phyloP scores from a whole-genome alignment of 2,113 vertebrate species.

The Chaetorhynchus papuensis region DNA sequence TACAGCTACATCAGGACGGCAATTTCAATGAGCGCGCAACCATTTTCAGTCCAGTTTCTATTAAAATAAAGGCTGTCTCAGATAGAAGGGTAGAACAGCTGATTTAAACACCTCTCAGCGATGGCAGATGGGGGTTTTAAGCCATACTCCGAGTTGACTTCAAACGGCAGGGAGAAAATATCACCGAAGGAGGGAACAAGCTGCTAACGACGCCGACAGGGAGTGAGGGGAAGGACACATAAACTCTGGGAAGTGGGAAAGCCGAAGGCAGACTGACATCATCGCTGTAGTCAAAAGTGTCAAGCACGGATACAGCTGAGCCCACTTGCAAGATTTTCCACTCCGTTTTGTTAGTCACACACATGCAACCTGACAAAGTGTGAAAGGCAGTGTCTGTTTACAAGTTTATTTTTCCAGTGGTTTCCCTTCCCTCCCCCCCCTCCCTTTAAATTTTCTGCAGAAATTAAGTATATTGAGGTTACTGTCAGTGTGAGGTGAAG shows the following conservation, averaged over 20 bases:
- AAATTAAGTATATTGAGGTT: not conserved
- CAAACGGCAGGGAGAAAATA: not conserved
- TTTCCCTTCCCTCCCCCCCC: not conserved
- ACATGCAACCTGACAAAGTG: slow-evolving; percentile 10
- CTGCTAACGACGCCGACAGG: not conserved
- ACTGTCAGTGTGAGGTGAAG: not conserved
- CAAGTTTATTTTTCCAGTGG: slow-evolving; percentile 6
- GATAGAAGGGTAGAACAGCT: not conserved
- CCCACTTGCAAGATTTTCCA: slow-evolving; percentile 18
- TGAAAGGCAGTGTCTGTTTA: slow-evolving; percentile 38
- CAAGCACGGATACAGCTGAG: slow-evolving; percentile 12
- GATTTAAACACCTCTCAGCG: not conserved
- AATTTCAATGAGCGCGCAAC: not conserved
- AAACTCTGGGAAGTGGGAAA: not conserved
- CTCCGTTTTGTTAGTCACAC: not conserved
- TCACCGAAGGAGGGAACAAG: not conserved
- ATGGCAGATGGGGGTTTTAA: slow-evolving; percentile 9
- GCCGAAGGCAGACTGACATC: slow-evolving; percentile 28
- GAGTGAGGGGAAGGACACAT: not conserved
- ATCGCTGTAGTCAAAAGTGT: not conserved
- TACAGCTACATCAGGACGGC: not conserved
- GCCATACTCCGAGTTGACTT: not conserved
- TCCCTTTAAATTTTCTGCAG: not conserved
- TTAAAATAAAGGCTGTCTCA: not conserved
- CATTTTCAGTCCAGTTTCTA: not conserved